Evolutionary conservation across 2,797 vertebrate genomes (phyloP), one percentile per base, ranked within the genome.

Genomic region (Amblyopsis hoosieri): DNA sequence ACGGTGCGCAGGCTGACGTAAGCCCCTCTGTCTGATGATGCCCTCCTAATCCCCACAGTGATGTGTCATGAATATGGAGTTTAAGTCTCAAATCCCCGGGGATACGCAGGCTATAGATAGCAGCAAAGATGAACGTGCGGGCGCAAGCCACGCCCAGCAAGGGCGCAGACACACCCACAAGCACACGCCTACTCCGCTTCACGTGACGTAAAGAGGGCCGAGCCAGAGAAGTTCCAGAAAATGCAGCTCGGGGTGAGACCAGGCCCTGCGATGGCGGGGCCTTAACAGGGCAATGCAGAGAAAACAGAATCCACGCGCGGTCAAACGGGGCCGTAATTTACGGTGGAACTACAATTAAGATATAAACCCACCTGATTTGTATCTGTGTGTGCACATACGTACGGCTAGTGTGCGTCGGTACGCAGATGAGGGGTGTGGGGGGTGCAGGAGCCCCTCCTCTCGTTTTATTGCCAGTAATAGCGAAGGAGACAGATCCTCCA

Each of bases 41-140:
- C 86, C 86, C 83, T 87, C 85, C 85, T 94, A 94, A 94, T 94
- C 91, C 90, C 85, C 86, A 85, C 90, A 93, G 91, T 93, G 93
- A 93, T 93, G 92, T 90, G 90, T 93, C 92, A 91, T 93, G 91
- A 94, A 93, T 92, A 92, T 92, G 83, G 91, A 93, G 92, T 91
- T 91, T 92, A 93, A 88, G 87, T 86, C 86, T 88, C 78, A 92
- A 93, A 92, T 93, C 91, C 91, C 90, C 72, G 59, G 74, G 76
- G 90, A 91, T 83, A 88, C 84, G 85, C 83, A 69, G 80, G 89
- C 90, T 92, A 93, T 92, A 93, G 88, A 92, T 93, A 92, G 88
- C 83, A 76, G 82, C 72, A 23, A 23, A 23, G 3, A 23, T 3
- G 23, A 23, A 23, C 3, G 3, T 23, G 23, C 23, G 23, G 23